Conservation (phyloP, 1,140 invertebrate genomes). For the Phthorimaea operculella region DNA sequence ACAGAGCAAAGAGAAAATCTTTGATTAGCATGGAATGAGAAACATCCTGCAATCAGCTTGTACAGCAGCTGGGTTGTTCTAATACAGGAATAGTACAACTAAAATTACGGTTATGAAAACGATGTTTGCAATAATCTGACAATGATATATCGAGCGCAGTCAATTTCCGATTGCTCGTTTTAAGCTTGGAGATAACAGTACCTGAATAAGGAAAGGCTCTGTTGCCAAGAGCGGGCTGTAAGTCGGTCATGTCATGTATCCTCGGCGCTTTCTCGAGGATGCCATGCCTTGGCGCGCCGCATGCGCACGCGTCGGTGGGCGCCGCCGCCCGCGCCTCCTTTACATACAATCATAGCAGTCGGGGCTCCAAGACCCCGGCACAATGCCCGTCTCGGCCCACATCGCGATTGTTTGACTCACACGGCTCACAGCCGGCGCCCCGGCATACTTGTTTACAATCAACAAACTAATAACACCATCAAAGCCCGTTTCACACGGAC, state of each 20-base stretch:
- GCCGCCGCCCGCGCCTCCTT: conserved; percentile 49
- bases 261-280: conserved; percentile 32
- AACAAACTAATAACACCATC: conserved; percentile 53
- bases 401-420: conserved; percentile 53
- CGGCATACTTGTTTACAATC: conserved; percentile 60
- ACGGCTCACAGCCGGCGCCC: conserved; percentile 24
- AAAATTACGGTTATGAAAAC: no score
- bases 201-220: no score
- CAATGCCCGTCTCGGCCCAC: conserved; percentile 50
- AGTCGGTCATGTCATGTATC: not conserved
- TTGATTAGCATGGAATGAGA: no score
- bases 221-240: not conserved
- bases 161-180: no score
- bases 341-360: conserved; percentile 52
- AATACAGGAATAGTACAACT: no score
- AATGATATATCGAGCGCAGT: no score
- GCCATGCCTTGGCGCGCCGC: not conserved
- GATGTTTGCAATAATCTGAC: no score
- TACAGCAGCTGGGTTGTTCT: no score
- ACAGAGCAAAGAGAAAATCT: no score
- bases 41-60: no score
- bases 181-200: no score
- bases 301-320: conserved; percentile 27
- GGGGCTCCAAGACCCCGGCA: conserved; percentile 15
- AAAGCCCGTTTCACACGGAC: conserved; percentile 22